Conservation (phyloP, 2,113 vertebrate genomes). For the Mesoclemmys tuberculata region DNA sequence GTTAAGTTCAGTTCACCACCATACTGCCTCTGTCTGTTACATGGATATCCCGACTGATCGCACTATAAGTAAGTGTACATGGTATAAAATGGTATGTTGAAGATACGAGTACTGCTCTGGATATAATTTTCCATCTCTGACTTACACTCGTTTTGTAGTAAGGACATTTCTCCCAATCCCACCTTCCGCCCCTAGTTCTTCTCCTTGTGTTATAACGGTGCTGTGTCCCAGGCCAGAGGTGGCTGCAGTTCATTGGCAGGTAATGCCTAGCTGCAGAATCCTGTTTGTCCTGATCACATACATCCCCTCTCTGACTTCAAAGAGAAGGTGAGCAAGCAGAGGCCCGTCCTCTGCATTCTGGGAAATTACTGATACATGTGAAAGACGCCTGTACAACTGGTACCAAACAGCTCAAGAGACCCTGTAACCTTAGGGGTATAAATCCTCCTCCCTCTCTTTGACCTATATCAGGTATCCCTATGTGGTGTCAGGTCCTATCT, state of each 20-base stretch:
- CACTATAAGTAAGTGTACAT: neutral
- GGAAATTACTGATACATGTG: neutral
- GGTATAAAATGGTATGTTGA: neutral
- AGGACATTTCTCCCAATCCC: neutral
- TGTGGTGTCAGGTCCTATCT: neutral
- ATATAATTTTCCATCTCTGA: neutral
- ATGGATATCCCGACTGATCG: neutral
- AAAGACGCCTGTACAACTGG: neutral
- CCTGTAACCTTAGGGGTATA: neutral
- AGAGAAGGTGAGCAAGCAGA: neutral
- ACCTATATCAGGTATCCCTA: neutral
- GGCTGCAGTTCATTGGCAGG: neutral
- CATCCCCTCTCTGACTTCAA: neutral
- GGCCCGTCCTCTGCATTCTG: constrained; percentile 4
- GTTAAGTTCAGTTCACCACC: neutral
- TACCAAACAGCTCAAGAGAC: neutral
- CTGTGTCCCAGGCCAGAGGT: neutral
- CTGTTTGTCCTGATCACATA: constrained; percentile 4
- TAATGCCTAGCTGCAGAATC: neutral
- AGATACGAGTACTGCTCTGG: neutral
- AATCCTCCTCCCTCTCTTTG: neutral
- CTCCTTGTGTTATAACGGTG: neutral
- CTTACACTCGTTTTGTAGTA: neutral
- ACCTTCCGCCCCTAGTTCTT: neutral
- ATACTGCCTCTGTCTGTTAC: neutral